Base-by-base conservation (phyloP, 2,113 vertebrate genomes). In the Xerus inauris region DNA sequence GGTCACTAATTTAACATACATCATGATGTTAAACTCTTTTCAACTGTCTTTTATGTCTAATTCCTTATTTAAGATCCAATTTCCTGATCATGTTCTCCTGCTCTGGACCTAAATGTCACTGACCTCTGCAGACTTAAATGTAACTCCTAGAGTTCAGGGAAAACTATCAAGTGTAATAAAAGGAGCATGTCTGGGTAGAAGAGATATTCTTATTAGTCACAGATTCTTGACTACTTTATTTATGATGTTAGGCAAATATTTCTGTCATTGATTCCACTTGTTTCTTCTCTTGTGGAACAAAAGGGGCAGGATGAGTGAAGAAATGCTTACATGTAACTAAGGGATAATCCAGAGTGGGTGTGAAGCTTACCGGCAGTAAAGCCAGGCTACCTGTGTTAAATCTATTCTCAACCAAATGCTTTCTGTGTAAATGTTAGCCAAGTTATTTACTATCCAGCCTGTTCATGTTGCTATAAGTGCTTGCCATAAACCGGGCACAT, bases 31-130 rank as follows among this genome's bases (percentile, higher is more conserved):
- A 20, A 93, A 49, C 2, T 7, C 2, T 75, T 19, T 96, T 80
- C 47, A 89, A 47, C 82, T 89, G 24, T 20, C 6, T 76, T 73
- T 8, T 69, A 10, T 51, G 30, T 76, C 45, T 84, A 38, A 26
- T 72, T 87, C 92, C 8, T 12, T 65, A 57, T 82, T 87, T 92
- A 26, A 90, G n/a, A 92, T 87, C 32, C 30, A 84, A 71, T 77
- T 47, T 86, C 14, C n/a, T 92, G 3, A 4, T 71, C 22, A 35
- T 62, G 20, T 87, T 73, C 54, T 96, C 49, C 8, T 83, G 4
- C 6, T 9, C 2, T 83, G 28, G 8, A 59, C 28, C 14, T 67
- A 45, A 96, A 77, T 3, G 42, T 19, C 86, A 5, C 26, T 73
- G 40, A 6, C 20, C 17, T 62, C 1, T 77, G 4, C 75, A 91